Evolutionary conservation across 2,888 invertebrate species (phyloP), one percentile per base, ranked within the genome.

Genomic region (Diplolepis rosae): DNA sequence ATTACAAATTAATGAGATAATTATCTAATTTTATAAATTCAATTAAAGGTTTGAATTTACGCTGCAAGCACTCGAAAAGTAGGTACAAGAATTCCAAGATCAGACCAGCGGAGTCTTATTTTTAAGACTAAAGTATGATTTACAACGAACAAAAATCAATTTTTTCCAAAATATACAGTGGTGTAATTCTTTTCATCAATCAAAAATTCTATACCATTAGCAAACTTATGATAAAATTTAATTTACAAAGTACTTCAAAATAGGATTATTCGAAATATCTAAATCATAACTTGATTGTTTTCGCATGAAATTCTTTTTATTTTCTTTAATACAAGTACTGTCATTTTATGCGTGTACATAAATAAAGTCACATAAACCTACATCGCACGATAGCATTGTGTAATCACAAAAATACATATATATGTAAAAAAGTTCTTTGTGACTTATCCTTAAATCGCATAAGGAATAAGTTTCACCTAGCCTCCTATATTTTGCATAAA

Each of bases 331-430:
- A 39, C 22, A 39, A 35, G 22, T 39, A n/a, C 35, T 61, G 35
- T 22, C 39, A 22, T 61, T 18, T 61, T 35, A 61, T 35, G 24
- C 39, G 61, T 61, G 61, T 61, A 61, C 35, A 61, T 61, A 61
- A 61, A 61, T 61, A 61, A 61, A 61, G 61, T 61, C 61, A 61
- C 35, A 61, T 39, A 45, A 54, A 61, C 24, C 61, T 61, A 61
- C 61, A 54, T 18, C 52, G 18, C 56, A 56, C 56, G 22, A 61
- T 51, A 51, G 51, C 51, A 39, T 39, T 24, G n/a, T 22, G 56
- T 61, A 61, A 22, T 39, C 39, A 39, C 61, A 39, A 39, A 61
- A 61, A 61, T 61, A 61, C 56, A 56, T n/a, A 27, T n/a, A n/a
- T 9, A 6, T 51, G 35, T 56, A 35, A 35, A 56, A 56, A 56